Evolutionary conservation across 2,113 vertebrate species (phyloP), one percentile per base, ranked within the genome.

Genomic region (Geococcyx californianus): DNA sequence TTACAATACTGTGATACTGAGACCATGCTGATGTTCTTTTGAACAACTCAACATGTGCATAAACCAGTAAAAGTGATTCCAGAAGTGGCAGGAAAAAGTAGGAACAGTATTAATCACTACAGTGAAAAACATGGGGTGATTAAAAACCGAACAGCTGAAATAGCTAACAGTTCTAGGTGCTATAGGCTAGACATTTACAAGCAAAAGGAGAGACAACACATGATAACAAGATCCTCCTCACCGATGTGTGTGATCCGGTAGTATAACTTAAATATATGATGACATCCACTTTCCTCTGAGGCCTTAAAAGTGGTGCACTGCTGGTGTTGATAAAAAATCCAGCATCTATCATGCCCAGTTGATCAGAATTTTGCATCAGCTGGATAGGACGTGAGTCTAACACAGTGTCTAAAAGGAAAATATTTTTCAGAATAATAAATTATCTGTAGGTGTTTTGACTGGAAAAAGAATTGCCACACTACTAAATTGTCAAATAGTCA

Each of bases 301-400:
- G 85, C 49, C 97, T 97, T 90, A 98, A 34, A 94, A 98, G 95
- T 44, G 97, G 96, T 26, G 98, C 84, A 60, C 95, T 97, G 85
- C 98, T 98, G 34, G 97, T 98, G 92, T 98, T 98, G 95, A 98
- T 97, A 90, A 98, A 98, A 94, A 97, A 98, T 88, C 96, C 97
- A 45, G 97, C 95, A 12, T 98, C 98, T 87, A 98, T 97, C 81
- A 98, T 95, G 80, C 98, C 98, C 75, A 98, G 85, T 12, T 96
- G 94, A 77, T 96, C 60, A 1, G 97, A 56, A 91, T 95, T 95
- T 11, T 97, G 87, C 47, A 98, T 98, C 74, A 98, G 96, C 56
- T 97, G 72, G 33, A 96, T 95, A 18, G 98, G 98, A 47, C 54
- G 89, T 7, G 79, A 34, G 56, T 98, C 98, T 59, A 98, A 81